A percentile compares a stretch with the other conserved stretches of the same genome.
phyloP scores from a whole-genome alignment of 2,888 invertebrate genomes.

The Dasypolia templi region DNA sequence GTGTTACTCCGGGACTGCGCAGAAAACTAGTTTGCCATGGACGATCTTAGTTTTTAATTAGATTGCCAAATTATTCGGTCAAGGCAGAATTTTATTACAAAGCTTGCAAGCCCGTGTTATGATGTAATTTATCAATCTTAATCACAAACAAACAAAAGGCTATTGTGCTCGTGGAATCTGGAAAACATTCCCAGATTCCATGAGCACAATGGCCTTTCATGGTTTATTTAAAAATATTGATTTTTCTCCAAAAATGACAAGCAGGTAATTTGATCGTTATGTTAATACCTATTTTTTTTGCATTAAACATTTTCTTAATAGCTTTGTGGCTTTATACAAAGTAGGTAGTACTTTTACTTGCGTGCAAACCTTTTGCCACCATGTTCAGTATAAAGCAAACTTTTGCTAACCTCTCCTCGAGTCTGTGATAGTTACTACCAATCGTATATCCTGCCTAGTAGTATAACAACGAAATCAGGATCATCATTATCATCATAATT shows the following conservation, averaged over 20 bases:
- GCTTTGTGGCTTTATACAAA: background rate
- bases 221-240: background rate
- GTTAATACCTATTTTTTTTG: background rate
- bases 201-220: no score
- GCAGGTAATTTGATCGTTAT: no score
- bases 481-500: no score
- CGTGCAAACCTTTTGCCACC: background rate
- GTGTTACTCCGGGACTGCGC: slow-evolving; percentile 24
- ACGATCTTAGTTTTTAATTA: slow-evolving; percentile 40
- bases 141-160: slow-evolving; percentile 7
- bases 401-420: background rate
- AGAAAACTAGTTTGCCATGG: slow-evolving; percentile 55
- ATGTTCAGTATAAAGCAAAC: background rate
- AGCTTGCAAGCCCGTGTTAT: slow-evolving; percentile 14
- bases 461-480: background rate
- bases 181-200: no score
- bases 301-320: background rate
- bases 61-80: slow-evolving; percentile 60
- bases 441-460: background rate
- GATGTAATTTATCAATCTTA: slow-evolving; percentile 27
- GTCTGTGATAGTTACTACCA: background rate
- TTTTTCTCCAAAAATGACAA: no score
- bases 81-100: slow-evolving; percentile 45
- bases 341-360: no score
- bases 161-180: background rate